Conservation (phyloP, 2,888 invertebrate species). For the Philonicus albiceps region DNA sequence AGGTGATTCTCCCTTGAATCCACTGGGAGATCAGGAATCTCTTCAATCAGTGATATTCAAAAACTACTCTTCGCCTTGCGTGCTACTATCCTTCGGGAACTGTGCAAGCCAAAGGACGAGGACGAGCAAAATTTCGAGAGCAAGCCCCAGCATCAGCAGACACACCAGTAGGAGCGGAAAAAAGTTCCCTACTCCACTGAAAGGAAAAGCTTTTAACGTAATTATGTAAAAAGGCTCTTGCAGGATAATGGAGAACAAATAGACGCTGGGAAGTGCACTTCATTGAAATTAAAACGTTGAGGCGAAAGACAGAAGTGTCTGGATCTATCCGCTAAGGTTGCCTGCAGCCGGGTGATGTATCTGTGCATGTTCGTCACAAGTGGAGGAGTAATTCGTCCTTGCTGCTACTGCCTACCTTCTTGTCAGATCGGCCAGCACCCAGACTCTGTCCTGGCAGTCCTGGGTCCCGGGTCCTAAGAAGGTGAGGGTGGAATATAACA, state of each 20-base stretch:
- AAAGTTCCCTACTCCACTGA: not conserved
- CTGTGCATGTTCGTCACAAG: conserved; percentile 1
- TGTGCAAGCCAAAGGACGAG: not conserved
- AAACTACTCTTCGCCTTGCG: not conserved
- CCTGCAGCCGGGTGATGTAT: not conserved
- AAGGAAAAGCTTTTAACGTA: conserved; percentile 42
- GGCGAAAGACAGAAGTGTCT: conserved; percentile 37
- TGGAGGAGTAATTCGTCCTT: not conserved
- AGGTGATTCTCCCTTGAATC: not conserved
- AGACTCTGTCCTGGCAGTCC: not conserved
- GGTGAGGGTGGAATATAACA: not conserved
- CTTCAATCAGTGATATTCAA: not conserved
- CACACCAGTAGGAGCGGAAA: not conserved
- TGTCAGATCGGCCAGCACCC: not conserved
- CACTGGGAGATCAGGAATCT: not conserved
- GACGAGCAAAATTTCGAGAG: not conserved
- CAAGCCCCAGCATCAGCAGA: not conserved
- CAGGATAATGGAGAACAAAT: conserved; percentile 38
- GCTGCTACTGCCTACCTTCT: not conserved
- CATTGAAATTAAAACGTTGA: conserved; percentile 43
- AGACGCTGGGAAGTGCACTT: conserved; percentile 37
- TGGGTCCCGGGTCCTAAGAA: not conserved
- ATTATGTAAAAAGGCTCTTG: conserved; percentile 39
- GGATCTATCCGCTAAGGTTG: conserved; percentile 13
- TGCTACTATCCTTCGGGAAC: not conserved